Conservation (phyloP, 2,888 invertebrate species). For the Apamea anceps region DNA sequence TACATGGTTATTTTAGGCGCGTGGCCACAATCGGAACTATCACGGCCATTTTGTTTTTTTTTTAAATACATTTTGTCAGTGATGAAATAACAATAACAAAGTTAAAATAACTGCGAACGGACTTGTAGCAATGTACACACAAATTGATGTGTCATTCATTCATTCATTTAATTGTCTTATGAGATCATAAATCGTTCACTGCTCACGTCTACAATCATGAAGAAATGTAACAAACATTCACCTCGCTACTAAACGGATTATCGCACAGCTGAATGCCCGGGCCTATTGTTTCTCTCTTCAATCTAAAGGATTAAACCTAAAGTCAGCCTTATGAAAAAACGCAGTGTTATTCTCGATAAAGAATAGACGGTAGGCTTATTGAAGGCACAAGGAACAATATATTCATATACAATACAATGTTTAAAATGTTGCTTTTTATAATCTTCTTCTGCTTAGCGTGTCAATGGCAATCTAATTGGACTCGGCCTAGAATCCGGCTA, state of each 20-base stretch:
- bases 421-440: not conserved
- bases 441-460: no score
- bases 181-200: conserved; percentile 25
- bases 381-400: no score
- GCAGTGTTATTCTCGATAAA: conserved; percentile 11
- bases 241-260: conserved; percentile 30
- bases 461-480: no score
- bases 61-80: not conserved
- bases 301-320: conserved; percentile 28
- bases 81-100: not conserved
- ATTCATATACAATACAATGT: not conserved
- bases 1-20: not conserved
- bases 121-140: not conserved
- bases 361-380: conserved; percentile 6
- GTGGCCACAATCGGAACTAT: not conserved
- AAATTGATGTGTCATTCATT: not conserved
- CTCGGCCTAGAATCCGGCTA: no score
- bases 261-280: conserved; percentile 8
- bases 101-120: not conserved
- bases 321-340: conserved; percentile 2
- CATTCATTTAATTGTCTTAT: conserved; percentile 5
- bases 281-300: conserved; percentile 23
- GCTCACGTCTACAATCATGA: conserved; percentile 14
- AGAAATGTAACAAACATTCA: conserved; percentile 22
- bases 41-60: not conserved